phyloP scores from a whole-genome alignment of 2,113 vertebrate species.

The Calypte anna region DNA sequence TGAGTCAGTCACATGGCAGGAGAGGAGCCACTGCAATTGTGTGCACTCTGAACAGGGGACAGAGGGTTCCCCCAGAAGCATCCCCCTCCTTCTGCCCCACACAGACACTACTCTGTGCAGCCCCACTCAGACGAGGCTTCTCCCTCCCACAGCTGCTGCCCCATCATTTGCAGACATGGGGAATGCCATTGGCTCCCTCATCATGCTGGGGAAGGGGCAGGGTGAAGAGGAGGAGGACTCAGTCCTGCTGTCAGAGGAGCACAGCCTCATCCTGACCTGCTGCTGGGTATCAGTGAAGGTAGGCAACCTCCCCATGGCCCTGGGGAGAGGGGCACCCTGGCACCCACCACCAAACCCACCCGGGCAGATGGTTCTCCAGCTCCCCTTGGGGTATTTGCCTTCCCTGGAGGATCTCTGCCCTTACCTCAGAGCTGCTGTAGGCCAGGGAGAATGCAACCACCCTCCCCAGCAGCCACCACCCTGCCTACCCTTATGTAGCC shows the following conservation, averaged over 20 bases:
- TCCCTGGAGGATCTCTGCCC: neutral
- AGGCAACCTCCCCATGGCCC: neutral
- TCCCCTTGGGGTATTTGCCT: neutral
- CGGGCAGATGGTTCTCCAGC: neutral
- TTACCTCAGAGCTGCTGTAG: neutral
- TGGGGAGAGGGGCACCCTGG: accelerated
- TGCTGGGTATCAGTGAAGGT: conserved; percentile 95
- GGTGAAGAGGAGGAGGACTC: conserved; percentile 74
- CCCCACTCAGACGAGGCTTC: neutral
- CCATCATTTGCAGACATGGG: conserved; percentile 92
- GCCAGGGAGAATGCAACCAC: neutral
- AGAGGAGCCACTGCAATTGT: neutral
- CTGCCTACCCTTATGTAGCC: neutral
- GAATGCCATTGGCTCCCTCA: conserved; percentile 84
- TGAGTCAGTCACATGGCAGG: accelerated
- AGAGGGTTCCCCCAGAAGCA: neutral
- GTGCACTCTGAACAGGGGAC: neutral
- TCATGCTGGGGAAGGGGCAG: conserved; percentile 68
- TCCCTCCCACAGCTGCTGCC: conserved; percentile 72
- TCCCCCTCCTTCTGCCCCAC: neutral
- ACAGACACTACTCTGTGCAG: no score
- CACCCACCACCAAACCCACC: neutral
- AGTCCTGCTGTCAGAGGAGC: conserved; percentile 86
- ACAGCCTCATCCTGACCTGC: conserved; percentile 88
- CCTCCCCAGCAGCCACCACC: neutral